These are phyloP conservation scores for Ypsolopha scabrella DNA, from an alignment of 2,888 invertebrate species.

Conservation along the genomic window DNA sequence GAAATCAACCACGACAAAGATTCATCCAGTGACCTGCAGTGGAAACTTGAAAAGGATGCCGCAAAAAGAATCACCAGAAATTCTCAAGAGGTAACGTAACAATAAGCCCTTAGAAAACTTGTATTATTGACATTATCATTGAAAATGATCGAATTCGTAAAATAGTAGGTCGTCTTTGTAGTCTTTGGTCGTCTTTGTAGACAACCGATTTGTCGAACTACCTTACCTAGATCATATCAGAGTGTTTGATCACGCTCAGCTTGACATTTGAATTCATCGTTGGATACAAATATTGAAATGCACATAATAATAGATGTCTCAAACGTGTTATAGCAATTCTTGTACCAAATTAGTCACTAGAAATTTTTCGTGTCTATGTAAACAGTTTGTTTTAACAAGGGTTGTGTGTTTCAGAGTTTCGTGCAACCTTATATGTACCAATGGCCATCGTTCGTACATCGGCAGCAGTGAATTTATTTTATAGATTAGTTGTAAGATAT, in stretches of 20 bases:
- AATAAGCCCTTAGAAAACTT: neutral
- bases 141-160: neutral
- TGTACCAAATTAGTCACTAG: no score
- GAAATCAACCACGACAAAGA: conserved; percentile 25
- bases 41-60: conserved; percentile 53
- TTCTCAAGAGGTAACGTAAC: conserved; percentile 39
- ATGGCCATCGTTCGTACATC: conserved; percentile 47
- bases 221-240: neutral
- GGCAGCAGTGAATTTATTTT: conserved; percentile 28
- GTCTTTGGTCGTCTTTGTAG: neutral
- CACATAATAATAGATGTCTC: no score
- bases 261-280: no score
- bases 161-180: neutral
- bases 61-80: conserved; percentile 34
- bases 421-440: conserved; percentile 35
- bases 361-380: no score
- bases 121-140: neutral
- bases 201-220: neutral
- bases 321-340: no score
- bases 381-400: no score
- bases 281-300: no score
- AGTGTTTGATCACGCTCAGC: no score
- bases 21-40: conserved; percentile 41
- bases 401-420: conserved; percentile 30
- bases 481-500: conserved; percentile 8